Evolutionary conservation across 2,888 invertebrate genomes (phyloP).

Genomic region (Platerodrilus igneus): DNA sequence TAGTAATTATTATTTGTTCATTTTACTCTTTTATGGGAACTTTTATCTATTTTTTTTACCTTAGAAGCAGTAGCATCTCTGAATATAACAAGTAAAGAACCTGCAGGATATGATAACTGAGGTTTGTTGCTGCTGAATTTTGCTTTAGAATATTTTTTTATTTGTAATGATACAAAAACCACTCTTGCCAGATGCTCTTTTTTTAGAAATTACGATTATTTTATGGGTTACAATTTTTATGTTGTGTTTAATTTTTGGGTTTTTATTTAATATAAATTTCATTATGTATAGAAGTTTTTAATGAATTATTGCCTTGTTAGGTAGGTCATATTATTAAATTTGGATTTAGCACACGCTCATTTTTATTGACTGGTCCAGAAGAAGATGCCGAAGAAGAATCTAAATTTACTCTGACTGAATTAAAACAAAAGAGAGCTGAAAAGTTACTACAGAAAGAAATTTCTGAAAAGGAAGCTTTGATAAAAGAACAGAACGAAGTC

Average conservation of each 20-base stretch:
- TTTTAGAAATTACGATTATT: no score
- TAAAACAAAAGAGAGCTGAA: constrained; percentile 53
- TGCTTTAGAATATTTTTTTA: no score
- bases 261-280: not conserved
- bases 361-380: constrained; percentile 78
- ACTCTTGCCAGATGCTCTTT: no score
- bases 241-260: not conserved
- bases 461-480: constrained; percentile 48
- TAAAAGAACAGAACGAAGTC: constrained; percentile 51
- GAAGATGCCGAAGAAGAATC: constrained; percentile 86
- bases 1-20: no score
- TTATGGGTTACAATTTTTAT: not conserved
- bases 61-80: no score
- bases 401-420: constrained; percentile 69
- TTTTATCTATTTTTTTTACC: no score
- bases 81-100: no score
- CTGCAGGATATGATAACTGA: no score
- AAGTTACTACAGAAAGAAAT: constrained; percentile 43
- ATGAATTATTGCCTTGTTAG: constrained; percentile 22
- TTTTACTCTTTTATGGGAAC: no score
- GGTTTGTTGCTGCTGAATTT: no score
- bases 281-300: not conserved
- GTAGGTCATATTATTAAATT: constrained; percentile 92
- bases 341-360: constrained; percentile 81
- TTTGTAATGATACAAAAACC: no score